Percentiles rank a stretch among this genome's conserved stretches.
These are phyloP conservation scores for Telenomus remus DNA, from an alignment of 1,140 invertebrate species.

Conservation along the genomic window DNA sequence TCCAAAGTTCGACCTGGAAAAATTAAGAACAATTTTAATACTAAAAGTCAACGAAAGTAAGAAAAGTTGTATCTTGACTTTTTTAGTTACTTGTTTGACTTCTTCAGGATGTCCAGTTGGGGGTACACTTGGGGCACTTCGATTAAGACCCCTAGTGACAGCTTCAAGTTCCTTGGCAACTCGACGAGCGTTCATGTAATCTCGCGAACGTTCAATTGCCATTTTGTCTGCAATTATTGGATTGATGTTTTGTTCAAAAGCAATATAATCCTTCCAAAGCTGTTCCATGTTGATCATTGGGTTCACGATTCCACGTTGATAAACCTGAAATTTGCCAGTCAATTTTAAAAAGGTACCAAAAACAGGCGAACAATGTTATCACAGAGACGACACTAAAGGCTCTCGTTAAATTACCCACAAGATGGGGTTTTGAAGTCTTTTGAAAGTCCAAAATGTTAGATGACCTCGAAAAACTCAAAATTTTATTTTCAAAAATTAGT, in stretches of 20 bases:
- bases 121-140: conserved; percentile 94
- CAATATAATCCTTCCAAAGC: conserved; percentile 99
- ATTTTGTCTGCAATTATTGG: conserved; percentile 96
- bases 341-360: too few relatives aligned
- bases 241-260: conserved; percentile 96
- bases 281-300: conserved; percentile 98
- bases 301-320: conserved; percentile 95
- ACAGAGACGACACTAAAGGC: too few relatives aligned
- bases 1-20: conserved; percentile 96
- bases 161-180: conserved; percentile 98
- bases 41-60: too few relatives aligned
- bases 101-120: conserved; percentile 94
- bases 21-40: too few relatives aligned
- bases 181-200: conserved; percentile 97
- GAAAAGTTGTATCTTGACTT: too few relatives aligned
- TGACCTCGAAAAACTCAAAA: too few relatives aligned
- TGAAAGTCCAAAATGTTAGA: too few relatives aligned
- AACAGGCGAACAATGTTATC: too few relatives aligned
- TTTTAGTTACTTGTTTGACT: conserved; percentile 86
- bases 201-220: conserved; percentile 91
- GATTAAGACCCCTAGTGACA: conserved; percentile 94
- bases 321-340: conserved; percentile 80
- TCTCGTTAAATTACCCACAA: too few relatives aligned
- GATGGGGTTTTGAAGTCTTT: too few relatives aligned
- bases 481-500: too few relatives aligned